These are phyloP conservation scores for Catajapyx aquilonaris DNA, from an alignment of 1,140 invertebrate genomes.

Conservation along the genomic window DNA sequence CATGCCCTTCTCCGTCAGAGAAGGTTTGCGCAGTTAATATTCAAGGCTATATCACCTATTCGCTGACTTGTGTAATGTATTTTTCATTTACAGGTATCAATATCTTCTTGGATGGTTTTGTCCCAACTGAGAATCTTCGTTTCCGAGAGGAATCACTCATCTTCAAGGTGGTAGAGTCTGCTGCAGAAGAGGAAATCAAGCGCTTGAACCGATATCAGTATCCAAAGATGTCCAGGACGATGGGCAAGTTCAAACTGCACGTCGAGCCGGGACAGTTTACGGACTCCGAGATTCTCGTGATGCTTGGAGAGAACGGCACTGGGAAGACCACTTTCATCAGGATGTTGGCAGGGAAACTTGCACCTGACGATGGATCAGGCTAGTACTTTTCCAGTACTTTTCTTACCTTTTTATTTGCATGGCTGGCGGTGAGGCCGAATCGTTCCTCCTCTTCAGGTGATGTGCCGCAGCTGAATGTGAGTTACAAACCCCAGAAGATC, in stretches of 20 bases:
- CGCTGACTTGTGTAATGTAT: conserved; percentile 1
- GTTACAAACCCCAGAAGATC: conserved; percentile 99
- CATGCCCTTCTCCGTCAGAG: conserved; percentile 96
- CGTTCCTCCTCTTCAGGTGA: conserved; percentile 28
- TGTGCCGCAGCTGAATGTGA: conserved; percentile 85
- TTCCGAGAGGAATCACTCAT: conserved; percentile 91
- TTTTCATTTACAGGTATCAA: conserved; percentile 57
- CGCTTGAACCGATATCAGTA: conserved; percentile 92
- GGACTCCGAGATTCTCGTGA: conserved; percentile 96
- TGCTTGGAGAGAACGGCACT: conserved; percentile 97
- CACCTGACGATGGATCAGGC: conserved; percentile 70
- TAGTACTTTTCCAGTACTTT: conserved; percentile 9
- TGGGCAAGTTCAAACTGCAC: conserved; percentile 61
- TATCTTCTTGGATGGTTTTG: conserved; percentile 98
- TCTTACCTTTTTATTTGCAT: neutral
- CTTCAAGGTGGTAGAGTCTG: conserved; percentile 96
- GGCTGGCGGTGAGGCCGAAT: neutral
- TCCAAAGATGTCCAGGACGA: conserved; percentile 63
- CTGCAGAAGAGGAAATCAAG: conserved; percentile 92
- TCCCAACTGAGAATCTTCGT: conserved; percentile 96
- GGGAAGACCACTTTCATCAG: conserved; percentile 99
- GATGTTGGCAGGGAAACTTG: conserved; percentile 88
- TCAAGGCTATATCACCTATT: neutral
- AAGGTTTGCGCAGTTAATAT: conserved; percentile 40
- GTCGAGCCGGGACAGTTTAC: conserved; percentile 88